Evolutionary conservation across 2,888 invertebrate genomes (phyloP).

Genomic region (Tanytarsus gracilentus): DNA sequence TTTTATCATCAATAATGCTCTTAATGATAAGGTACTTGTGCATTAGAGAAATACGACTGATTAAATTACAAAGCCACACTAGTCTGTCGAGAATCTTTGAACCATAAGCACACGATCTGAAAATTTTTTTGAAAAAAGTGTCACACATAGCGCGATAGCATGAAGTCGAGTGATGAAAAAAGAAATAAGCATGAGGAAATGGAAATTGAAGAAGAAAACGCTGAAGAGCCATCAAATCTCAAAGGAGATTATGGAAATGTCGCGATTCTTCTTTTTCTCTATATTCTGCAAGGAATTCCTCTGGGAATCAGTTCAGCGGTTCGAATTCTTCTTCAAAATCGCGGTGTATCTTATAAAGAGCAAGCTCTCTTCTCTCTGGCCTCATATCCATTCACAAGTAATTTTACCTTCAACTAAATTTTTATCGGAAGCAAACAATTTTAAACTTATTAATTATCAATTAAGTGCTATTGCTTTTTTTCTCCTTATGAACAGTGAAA

Average conservation of each 20-base stretch:
- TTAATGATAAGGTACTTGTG: too few relatives aligned
- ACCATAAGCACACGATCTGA: too few relatives aligned
- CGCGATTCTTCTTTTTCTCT: conserved; percentile 79
- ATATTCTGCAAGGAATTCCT: conserved; percentile 87
- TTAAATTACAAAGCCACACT: too few relatives aligned
- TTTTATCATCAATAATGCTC: too few relatives aligned
- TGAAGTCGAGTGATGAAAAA: background rate
- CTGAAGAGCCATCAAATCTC: conserved; percentile 38
- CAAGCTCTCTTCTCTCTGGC: conserved; percentile 49
- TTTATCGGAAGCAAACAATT: background rate
- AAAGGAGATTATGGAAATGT: conserved; percentile 74
- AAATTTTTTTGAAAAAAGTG: too few relatives aligned
- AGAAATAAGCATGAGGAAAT: conserved; percentile 35
- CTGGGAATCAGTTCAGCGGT: conserved; percentile 87
- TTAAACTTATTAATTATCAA: background rate
- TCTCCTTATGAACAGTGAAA: too few relatives aligned
- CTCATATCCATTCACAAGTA: conserved; percentile 32
- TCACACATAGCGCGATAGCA: background rate
- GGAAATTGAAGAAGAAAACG: conserved; percentile 35
- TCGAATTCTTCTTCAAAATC: conserved; percentile 89
- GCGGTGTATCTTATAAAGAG: conserved; percentile 86
- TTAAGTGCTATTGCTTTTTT: conserved; percentile 40
- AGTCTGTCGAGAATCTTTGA: too few relatives aligned
- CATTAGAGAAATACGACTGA: too few relatives aligned
- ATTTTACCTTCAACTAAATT: background rate